Evolutionary conservation across 2,113 vertebrate species (phyloP), one percentile per base, ranked within the genome.

Genomic region (Atractosteus spatula): DNA sequence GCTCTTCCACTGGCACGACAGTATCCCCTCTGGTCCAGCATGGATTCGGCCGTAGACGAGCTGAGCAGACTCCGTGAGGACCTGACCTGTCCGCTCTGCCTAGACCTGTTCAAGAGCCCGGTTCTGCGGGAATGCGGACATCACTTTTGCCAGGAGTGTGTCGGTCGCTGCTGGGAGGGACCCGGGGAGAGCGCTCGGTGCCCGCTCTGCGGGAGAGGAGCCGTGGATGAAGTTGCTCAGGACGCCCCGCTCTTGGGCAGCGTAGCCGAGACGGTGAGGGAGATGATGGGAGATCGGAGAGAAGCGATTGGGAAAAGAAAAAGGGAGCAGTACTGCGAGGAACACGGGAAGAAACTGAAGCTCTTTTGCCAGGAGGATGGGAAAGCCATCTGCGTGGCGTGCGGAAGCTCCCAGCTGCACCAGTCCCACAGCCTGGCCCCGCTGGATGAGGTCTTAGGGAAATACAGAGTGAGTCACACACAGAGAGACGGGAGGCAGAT

Each of bases 51-150:
- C 29, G 66, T 79, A 72, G 59, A 91, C 71, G 83, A 89, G 51
- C 85, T 90, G 77, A 86, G 89, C 14, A 88, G 90, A 16, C 86
- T 91, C 0, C 89, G 87, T n/a, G 82, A 80, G 62, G 94, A 95
- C 78, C 86, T 96, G 72, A 95, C 92, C 0, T 96, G 94, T 65
- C 90, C 92, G 42, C 92, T 95, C 76, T 96, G 94, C 80, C 76
- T 82, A 68, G 94, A 96, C 43, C 85, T 96, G 11, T 94, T 96
- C 83, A 80, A 14, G 0, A 87, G 93, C 8, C 94, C 94, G 0
- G 92, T 96, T 69, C 95, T 95, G 84, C 88, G 95, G 70, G 92
- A 93, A 29, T 96, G 94, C 83, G 93, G 95, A 59, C 94, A 96
- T 83, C 94, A 95, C 82, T 96, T 94, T 73, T 96, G 94, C 81